Percentiles rank a stretch among this genome's conserved stretches.
phyloP scores from a whole-genome alignment of 2,797 vertebrate species.

The Epinephelus coioides region DNA sequence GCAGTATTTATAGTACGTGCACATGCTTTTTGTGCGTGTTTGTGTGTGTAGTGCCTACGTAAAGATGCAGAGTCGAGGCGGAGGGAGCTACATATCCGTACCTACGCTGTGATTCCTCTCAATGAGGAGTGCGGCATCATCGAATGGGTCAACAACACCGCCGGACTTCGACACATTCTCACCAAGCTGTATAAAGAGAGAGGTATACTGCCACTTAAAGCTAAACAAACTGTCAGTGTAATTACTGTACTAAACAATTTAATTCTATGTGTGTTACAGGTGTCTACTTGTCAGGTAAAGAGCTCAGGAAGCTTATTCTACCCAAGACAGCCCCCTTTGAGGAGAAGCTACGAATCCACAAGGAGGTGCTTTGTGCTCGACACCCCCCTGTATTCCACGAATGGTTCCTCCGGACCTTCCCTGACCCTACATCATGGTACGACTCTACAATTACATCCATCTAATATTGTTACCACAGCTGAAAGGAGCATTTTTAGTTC shows the following conservation, averaged over 20 bases:
- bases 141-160: conserved; percentile 98
- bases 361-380: conserved; percentile 91
- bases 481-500: neutral
- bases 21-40: conserved; percentile 61
- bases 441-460: neutral
- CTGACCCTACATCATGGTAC: conserved; percentile 97
- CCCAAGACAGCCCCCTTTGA: conserved; percentile 91
- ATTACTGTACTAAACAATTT: neutral
- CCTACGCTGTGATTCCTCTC: conserved; percentile 97
- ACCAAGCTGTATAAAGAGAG: conserved; percentile 98
- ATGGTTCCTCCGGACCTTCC: conserved; percentile 97
- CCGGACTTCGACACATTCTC: conserved; percentile 95
- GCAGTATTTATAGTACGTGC: neutral
- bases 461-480: neutral
- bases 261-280: conserved; percentile 78
- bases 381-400: conserved; percentile 95
- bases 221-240: neutral
- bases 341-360: conserved; percentile 94
- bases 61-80: conserved; percentile 98
- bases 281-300: conserved; percentile 93
- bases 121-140: conserved; percentile 99
- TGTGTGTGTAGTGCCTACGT: conserved; percentile 89
- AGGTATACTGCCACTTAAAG: conserved; percentile 81
- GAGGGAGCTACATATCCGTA: conserved; percentile 95
- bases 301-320: conserved; percentile 94